These are phyloP conservation scores for Dynastes maya DNA, from an alignment of 2,888 invertebrate species.

Conservation along the genomic window DNA sequence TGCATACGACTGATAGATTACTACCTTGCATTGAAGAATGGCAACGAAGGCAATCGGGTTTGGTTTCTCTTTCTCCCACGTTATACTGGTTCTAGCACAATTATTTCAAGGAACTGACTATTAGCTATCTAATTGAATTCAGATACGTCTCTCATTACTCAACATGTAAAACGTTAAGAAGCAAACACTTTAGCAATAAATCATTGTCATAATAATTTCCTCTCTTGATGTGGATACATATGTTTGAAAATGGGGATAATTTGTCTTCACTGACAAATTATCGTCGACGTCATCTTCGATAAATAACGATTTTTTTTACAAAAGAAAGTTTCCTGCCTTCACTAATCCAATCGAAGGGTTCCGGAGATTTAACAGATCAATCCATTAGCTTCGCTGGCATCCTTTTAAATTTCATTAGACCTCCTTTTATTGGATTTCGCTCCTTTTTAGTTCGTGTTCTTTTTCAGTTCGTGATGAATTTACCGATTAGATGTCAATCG, in stretches of 20 bases:
- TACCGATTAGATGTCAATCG: constrained; percentile 25
- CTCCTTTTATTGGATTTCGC: constrained; percentile 38
- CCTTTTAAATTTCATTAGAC: constrained; percentile 41
- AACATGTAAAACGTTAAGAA: neutral
- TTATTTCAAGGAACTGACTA: too few relatives aligned
- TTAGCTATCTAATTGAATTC: too few relatives aligned
- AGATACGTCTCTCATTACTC: too few relatives aligned
- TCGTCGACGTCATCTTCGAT: neutral
- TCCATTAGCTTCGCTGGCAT: constrained; percentile 34
- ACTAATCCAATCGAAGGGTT: constrained; percentile 20
- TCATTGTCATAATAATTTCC: neutral
- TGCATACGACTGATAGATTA: too few relatives aligned
- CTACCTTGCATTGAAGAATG: too few relatives aligned
- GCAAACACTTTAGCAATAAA: neutral
- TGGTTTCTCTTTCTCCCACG: too few relatives aligned
- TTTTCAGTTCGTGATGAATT: constrained; percentile 23
- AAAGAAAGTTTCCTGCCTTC: constrained; percentile 25
- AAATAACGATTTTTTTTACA: constrained; percentile 8
- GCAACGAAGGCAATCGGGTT: too few relatives aligned
- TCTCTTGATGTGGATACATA: neutral
- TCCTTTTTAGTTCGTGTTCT: constrained; percentile 15
- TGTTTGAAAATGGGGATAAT: neutral
- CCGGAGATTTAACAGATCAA: constrained; percentile 40
- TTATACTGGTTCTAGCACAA: too few relatives aligned
- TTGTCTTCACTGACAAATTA: constrained; percentile 18